Percentiles rank a stretch among this genome's conserved stretches.
Conservation (phyloP, 2,888 invertebrate genomes). For the Orthosia gothica region DNA sequence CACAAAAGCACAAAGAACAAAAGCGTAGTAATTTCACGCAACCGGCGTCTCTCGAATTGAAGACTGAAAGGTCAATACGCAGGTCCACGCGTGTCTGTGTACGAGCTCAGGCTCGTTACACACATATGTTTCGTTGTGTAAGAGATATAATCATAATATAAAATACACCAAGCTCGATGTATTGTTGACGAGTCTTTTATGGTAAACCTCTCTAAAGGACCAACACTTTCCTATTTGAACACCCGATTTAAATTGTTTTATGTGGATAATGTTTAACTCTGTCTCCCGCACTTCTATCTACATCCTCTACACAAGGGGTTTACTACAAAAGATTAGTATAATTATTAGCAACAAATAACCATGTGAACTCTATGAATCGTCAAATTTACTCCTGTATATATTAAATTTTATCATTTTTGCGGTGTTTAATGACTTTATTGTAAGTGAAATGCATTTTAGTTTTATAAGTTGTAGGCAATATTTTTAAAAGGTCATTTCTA, state of each 20-base stretch:
- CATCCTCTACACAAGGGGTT: conserved; percentile 80
- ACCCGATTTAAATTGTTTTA: conserved; percentile 73
- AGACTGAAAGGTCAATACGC: background rate
- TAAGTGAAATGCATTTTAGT: conserved; percentile 91
- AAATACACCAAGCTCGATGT: conserved; percentile 89
- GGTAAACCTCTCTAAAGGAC: conserved; percentile 83
- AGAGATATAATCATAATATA: conserved; percentile 87
- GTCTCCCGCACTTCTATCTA: conserved; percentile 77
- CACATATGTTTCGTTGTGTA: conserved; percentile 84
- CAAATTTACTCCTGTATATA: conserved; percentile 90
- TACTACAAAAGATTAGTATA: conserved; percentile 81
- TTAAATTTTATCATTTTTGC: conserved; percentile 88
- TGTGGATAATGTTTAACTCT: conserved; percentile 72
- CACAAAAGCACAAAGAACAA: no score
- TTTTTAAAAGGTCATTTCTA: conserved; percentile 90
- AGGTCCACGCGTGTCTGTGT: conserved; percentile 63
- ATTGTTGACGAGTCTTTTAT: conserved; percentile 81
- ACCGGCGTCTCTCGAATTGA: background rate
- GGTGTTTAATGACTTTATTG: conserved; percentile 88
- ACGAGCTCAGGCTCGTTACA: conserved; percentile 73
- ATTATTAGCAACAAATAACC: conserved; percentile 83
- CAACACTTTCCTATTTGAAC: conserved; percentile 78
- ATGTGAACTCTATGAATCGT: conserved; percentile 86
- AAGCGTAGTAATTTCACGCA: background rate
- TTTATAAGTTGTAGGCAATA: conserved; percentile 91